Percentiles rank a stretch among this genome's conserved stretches.
These are phyloP conservation scores for Cydia fagiglandana DNA, from an alignment of 1,140 invertebrate species.

Conservation along the genomic window DNA sequence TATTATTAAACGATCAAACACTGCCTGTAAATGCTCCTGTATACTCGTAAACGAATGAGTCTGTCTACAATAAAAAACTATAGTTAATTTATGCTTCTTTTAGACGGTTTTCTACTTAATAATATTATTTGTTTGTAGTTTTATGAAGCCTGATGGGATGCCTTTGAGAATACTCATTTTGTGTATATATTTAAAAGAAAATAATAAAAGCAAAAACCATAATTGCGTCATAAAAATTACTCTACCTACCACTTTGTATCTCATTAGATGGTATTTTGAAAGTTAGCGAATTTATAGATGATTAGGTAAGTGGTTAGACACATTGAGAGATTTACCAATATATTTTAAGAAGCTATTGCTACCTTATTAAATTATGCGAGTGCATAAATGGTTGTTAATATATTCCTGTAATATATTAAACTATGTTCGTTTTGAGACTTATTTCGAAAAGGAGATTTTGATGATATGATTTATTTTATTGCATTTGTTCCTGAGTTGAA, in stretches of 20 bases:
- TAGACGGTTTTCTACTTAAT: constrained; percentile 18
- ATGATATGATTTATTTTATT: constrained; percentile 74
- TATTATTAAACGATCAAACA: constrained; percentile 51
- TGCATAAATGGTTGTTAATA: constrained; percentile 76
- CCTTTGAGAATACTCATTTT: constrained; percentile 74
- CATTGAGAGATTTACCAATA: constrained; percentile 76
- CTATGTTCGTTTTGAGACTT: constrained; percentile 69
- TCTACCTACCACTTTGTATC: constrained; percentile 74
- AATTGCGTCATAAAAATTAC: constrained; percentile 69
- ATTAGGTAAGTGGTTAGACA: constrained; percentile 64
- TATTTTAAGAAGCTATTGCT: constrained; percentile 72
- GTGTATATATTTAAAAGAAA: constrained; percentile 67
- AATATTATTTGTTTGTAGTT: constrained; percentile 2
- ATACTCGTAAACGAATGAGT: constrained; percentile 50
- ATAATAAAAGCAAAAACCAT: constrained; percentile 52
- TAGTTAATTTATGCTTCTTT: constrained; percentile 32
- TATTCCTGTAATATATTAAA: constrained; percentile 75
- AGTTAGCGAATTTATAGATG: constrained; percentile 77
- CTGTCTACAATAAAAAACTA: constrained; percentile 18
- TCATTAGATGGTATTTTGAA: constrained; percentile 78
- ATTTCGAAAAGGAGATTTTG: constrained; percentile 56
- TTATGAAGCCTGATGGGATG: constrained; percentile 52
- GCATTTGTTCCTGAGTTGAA: constrained; percentile 79
- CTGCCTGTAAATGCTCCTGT: constrained; percentile 60
- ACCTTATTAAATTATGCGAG: constrained; percentile 69